Evolutionary conservation across 2,797 vertebrate genomes (phyloP), one percentile per base, ranked within the genome.

Genomic region (Microhierax caerulescens): DNA sequence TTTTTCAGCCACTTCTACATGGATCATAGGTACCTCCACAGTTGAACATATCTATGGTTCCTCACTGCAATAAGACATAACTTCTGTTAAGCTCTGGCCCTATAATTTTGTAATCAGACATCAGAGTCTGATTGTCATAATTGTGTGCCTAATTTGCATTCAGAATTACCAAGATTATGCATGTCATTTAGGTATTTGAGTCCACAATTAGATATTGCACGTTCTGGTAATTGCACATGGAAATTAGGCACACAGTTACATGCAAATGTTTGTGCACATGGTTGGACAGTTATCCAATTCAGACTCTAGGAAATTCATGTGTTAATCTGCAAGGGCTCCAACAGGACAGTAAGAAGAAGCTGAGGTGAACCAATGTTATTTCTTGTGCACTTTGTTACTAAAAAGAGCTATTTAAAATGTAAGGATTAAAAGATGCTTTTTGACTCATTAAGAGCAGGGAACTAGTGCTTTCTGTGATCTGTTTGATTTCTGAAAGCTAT

Each of bases 51-150:
- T 57, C 67, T 2, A 3, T 45, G 32, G 72, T 88, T 81, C 84
- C 78, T 79, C 60, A 18, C 60, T 91, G 27, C 59, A 64, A n/a
- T 47, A 51, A 91, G 59, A 36, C 68, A 37, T 17, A 74, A 37
- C 75, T 92, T 85, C 68, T 57, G 53, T 54, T 84, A 9, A 54
- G 84, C 45, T 92, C 88, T 95, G 83, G 70, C 75, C 76, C 85
- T 97, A 0, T 88, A 91, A 97, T 97, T 95, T 94, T 87, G 75
- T 88, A 95, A 96, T 97, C 93, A 97, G 82, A 88, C 89, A 94
- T 87, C 94, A 88, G 41, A 36, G 56, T 51, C 90, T 97, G 93
- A 96, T 96, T 97, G 74, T 88, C 91, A 81, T 93, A 97, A 96
- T 96, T 91, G 74, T 87, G 67, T 79, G 82, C 60, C 72, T 91